A percentile compares a stretch with the other conserved stretches of the same genome.
phyloP scores from a whole-genome alignment of 2,888 invertebrate species.

The Drosophila stalkeri region DNA sequence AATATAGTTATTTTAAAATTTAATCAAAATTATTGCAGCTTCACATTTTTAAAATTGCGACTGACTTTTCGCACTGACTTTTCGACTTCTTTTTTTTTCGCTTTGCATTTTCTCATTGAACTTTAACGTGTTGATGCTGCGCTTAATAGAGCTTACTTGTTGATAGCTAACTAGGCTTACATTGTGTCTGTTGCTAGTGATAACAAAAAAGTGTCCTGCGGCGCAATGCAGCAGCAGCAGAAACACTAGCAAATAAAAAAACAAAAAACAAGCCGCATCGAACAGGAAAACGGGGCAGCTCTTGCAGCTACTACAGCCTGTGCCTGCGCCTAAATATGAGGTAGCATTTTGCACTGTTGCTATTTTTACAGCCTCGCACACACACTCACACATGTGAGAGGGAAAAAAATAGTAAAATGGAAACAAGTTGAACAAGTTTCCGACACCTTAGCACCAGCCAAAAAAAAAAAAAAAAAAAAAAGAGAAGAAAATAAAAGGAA shows the following conservation, averaged over 20 bases:
- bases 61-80: not conserved
- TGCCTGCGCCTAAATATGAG: conserved; percentile 43
- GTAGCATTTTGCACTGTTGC: conserved; percentile 45
- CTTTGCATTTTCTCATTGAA: not conserved
- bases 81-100: not conserved
- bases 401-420: conserved; percentile 71
- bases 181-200: not conserved
- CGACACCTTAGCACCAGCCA: conserved; percentile 71
- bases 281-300: conserved; percentile 15
- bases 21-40: not conserved
- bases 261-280: conserved; percentile 4
- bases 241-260: not conserved
- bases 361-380: conserved; percentile 47
- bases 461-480: conserved; percentile 16
- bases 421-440: conserved; percentile 81
- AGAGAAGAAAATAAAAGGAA: not conserved
- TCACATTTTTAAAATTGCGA: not conserved
- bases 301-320: not conserved
- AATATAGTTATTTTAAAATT: not conserved
- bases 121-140: conserved; percentile 4
- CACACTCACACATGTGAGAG: conserved; percentile 9
- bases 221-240: conserved; percentile 10
- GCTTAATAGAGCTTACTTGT: conserved; percentile 11
- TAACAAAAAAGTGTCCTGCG: conserved; percentile 47
- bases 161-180: conserved; percentile 13